Conservation (phyloP, 2,797 vertebrate species). For the Cetoscarus ocellatus region DNA sequence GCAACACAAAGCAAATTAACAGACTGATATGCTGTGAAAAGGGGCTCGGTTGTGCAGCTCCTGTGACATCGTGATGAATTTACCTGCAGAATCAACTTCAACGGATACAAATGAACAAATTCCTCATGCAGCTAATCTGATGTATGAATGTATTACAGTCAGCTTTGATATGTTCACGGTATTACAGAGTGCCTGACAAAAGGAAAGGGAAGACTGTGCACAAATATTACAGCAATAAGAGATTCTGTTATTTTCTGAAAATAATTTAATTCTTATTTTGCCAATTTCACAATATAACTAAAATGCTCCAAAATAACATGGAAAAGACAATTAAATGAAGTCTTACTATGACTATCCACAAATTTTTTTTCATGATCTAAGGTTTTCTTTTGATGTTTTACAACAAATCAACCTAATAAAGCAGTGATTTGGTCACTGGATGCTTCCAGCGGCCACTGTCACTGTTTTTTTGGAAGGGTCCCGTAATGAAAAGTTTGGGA, state of each 20-base stretch:
- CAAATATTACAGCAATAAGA: not conserved
- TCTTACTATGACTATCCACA: no score
- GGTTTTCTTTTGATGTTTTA: no score
- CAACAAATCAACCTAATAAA: no score
- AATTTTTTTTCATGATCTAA: no score
- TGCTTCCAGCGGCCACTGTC: no score
- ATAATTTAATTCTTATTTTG: conserved; percentile 35
- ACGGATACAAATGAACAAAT: conserved; percentile 29
- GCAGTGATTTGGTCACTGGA: no score
- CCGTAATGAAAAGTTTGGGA: no score
- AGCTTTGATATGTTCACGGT: conserved; percentile 29
- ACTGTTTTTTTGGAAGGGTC: no score
- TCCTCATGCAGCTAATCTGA: conserved; percentile 11
- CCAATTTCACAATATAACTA: conserved; percentile 17
- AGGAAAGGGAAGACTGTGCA: not conserved
- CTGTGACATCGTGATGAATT: conserved; percentile 55
- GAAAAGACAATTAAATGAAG: not conserved
- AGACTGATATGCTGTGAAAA: conserved; percentile 49
- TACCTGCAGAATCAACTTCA: conserved; percentile 39
- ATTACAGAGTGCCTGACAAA: conserved; percentile 8
- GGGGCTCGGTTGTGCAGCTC: conserved; percentile 22
- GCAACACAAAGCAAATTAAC: conserved; percentile 52
- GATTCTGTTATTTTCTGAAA: conserved; percentile 19
- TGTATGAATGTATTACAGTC: conserved; percentile 25
- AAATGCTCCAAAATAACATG: conserved; percentile 21